These are phyloP conservation scores for Notodonta dromedarius DNA, from an alignment of 2,888 invertebrate genomes.

Conservation along the genomic window DNA sequence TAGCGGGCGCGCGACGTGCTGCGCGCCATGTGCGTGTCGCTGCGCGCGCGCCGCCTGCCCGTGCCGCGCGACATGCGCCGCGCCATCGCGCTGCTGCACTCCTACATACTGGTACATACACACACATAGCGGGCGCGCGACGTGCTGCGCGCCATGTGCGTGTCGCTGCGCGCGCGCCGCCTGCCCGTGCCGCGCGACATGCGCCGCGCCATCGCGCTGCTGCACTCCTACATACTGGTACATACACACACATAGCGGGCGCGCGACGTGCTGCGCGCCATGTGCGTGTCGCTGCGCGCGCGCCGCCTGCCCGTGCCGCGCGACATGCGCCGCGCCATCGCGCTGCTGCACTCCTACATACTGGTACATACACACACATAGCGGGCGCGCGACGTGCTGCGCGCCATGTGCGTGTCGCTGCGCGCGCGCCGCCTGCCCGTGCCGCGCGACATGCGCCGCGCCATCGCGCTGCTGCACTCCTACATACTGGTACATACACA, in stretches of 20 bases:
- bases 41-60: conserved; percentile 91
- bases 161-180: conserved; percentile 91
- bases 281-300: conserved; percentile 93
- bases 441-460: conserved; percentile 94
- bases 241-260: conserved; percentile 88
- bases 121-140: conserved; percentile 95
- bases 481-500: conserved; percentile 86
- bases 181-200: conserved; percentile 95
- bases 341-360: conserved; percentile 96
- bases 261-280: conserved; percentile 97
- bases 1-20: conserved; percentile 97
- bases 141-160: conserved; percentile 96
- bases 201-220: conserved; percentile 91
- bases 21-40: conserved; percentile 95
- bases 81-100: conserved; percentile 95
- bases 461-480: conserved; percentile 95
- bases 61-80: conserved; percentile 95
- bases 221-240: conserved; percentile 95
- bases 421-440: conserved; percentile 92
- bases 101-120: conserved; percentile 87
- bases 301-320: conserved; percentile 93
- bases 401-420: conserved; percentile 95
- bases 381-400: conserved; percentile 98
- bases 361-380: conserved; percentile 80
- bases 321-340: conserved; percentile 94